phyloP scores from a whole-genome alignment of 2,113 vertebrate genomes.

The Dryoscopus gambensis region DNA sequence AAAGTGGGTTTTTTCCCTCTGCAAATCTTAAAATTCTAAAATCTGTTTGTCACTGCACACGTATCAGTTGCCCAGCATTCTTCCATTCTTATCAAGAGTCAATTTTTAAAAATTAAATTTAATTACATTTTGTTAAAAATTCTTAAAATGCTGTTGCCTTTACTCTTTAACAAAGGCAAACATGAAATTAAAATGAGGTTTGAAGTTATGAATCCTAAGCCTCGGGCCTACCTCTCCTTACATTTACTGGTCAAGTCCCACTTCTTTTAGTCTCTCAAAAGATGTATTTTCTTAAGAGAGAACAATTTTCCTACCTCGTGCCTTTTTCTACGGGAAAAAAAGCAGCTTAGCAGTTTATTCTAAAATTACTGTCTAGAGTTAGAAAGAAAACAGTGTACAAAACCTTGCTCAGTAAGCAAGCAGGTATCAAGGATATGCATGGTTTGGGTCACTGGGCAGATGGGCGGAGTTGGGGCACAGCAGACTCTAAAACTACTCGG shows the following conservation, averaged over 20 bases:
- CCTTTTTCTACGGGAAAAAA: background rate
- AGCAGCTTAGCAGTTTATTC: background rate
- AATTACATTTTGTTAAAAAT: background rate
- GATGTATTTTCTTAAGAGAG: background rate
- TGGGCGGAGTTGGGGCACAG: background rate
- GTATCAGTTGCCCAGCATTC: background rate
- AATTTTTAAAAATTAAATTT: background rate
- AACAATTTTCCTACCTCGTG: background rate
- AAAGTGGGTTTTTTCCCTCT: background rate
- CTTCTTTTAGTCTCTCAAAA: background rate
- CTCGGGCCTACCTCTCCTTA: background rate
- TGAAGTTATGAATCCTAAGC: background rate
- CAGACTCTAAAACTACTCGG: background rate
- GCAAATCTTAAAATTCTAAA: background rate
- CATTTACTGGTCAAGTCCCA: background rate
- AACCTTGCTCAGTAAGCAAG: background rate
- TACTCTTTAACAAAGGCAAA: background rate
- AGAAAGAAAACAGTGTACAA: background rate
- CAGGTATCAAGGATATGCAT: background rate
- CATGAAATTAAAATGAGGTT: background rate
- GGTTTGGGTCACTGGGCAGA: background rate
- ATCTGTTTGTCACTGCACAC: background rate
- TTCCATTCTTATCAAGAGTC: background rate
- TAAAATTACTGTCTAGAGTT: background rate
- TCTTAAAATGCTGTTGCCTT: background rate